Base-by-base conservation (phyloP, 2,888 invertebrate genomes). In the Catocala sponsa region DNA sequence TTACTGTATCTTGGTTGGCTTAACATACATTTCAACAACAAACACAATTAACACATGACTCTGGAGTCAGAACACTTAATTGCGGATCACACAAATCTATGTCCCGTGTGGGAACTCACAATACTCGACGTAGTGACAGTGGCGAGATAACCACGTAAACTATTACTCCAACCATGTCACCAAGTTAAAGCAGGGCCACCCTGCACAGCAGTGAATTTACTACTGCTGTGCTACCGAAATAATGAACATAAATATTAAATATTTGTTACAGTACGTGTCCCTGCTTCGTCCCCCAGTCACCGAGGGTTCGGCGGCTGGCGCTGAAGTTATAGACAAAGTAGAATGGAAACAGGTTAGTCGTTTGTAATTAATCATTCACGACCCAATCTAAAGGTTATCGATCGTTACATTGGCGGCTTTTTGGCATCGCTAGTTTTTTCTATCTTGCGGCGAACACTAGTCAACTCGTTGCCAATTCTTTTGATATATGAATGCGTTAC, bases 301-400 rank as follows among this genome's bases (percentile, higher is more conserved):
- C 57, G 96, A 96, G 72, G 95, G 95, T 76, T 95, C 95, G 12
- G 94, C 95, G 35, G 95, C 96, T 55, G 95, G 95, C 32, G 95
- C 95, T 6, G 97, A 97, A 82, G 95, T 95, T 56, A 96, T 97
- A 78, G 97, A 97, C 87, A 97, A 97, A 90, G 96, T 97, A 62
- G 98, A 98, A 91, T 98, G 98, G 98, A 97, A 98, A 90, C 98
- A 98, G 96, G 98, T 98, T 89, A 91, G 92, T 86, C 59, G 70
- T 72, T 70, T 74, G 60, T 64, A 75, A 82, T 82, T 75, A 81
- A 83, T 82, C 80, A 83, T 80, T 78, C 81, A 81, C 64, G 72
- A 72, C 74, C 71, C 74, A 73, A 75, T 77, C 68, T 76, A 69
- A 72, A 75, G 77, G 76, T 77, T 78, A 78, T 76, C 77, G 80